phyloP scores from a whole-genome alignment of 2,888 invertebrate species.

The Lamellibrachia satsuma region DNA sequence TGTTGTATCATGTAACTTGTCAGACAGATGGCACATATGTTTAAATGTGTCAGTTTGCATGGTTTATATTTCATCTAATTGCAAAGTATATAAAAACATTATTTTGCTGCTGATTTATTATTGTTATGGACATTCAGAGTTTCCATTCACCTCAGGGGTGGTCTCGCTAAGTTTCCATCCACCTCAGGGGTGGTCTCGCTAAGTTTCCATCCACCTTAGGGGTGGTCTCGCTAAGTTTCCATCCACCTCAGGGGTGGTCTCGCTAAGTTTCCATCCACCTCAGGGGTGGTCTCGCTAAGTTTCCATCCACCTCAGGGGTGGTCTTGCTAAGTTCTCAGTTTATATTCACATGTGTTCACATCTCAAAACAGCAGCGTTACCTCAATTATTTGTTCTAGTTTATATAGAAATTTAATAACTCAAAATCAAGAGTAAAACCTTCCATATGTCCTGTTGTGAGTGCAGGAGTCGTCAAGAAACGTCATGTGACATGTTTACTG shows the following conservation, averaged over 20 bases:
- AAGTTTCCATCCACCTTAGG: too few species aligned
- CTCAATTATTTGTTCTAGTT: not conserved
- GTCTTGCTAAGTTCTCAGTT: not conserved
- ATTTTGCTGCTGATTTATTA: too few species aligned
- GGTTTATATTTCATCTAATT: not conserved
- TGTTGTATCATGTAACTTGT: not conserved
- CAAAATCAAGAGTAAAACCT: not conserved
- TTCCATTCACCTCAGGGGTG: not conserved
- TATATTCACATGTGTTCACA: not conserved
- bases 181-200: not conserved
- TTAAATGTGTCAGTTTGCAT: not conserved
- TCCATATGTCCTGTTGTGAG: not conserved
- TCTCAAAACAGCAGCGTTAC: not conserved
- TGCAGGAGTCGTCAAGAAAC: too few species aligned
- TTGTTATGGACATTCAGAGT: too few species aligned
- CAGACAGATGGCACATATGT: not conserved
- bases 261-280: too few species aligned
- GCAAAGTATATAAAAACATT: not conserved
- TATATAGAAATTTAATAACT: too few species aligned
- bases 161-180: not conserved
- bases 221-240: too few species aligned
- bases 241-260: not conserved
- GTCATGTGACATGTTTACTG: not conserved
- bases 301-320: not conserved
- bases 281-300: not conserved